phyloP scores from a whole-genome alignment of 1,140 invertebrate species.

The Bactericera cockerelli region DNA sequence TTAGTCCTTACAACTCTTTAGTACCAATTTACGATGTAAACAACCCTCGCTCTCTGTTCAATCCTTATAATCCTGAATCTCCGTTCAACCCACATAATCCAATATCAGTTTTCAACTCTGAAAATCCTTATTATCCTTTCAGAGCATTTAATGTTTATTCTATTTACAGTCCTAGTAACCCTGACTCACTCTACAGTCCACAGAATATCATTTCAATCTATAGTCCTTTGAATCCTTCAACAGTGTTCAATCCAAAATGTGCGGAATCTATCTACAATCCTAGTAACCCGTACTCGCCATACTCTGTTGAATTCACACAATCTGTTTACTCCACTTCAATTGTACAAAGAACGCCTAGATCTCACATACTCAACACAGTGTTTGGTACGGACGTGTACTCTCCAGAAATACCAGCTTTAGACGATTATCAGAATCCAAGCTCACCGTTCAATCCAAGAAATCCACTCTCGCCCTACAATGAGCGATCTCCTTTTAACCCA shows the following conservation, averaged over 20 bases:
- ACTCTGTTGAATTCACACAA: not conserved
- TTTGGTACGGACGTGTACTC: not conserved
- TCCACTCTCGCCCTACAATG: not conserved
- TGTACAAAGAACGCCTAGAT: not conserved
- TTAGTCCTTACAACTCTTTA: not conserved
- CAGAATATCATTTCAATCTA: not conserved
- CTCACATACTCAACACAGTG: not conserved
- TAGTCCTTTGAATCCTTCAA: not conserved
- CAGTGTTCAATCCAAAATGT: not conserved
- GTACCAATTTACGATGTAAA: not conserved
- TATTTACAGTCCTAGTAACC: not conserved
- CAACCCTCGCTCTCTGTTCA: not conserved
- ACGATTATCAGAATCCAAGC: not conserved
- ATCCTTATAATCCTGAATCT: not conserved
- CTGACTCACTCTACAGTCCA: not conserved
- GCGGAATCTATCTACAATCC: not conserved
- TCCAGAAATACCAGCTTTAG: not conserved
- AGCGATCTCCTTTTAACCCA: not conserved
- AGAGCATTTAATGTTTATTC: not conserved
- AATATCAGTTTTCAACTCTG: not conserved
- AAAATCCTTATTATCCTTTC: not conserved
- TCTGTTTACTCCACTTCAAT: not conserved
- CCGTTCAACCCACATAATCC: not conserved
- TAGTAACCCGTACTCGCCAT: not conserved
- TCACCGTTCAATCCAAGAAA: not conserved